Base-by-base conservation (phyloP, 2,888 invertebrate species). In the Drosophila stalkeri region DNA sequence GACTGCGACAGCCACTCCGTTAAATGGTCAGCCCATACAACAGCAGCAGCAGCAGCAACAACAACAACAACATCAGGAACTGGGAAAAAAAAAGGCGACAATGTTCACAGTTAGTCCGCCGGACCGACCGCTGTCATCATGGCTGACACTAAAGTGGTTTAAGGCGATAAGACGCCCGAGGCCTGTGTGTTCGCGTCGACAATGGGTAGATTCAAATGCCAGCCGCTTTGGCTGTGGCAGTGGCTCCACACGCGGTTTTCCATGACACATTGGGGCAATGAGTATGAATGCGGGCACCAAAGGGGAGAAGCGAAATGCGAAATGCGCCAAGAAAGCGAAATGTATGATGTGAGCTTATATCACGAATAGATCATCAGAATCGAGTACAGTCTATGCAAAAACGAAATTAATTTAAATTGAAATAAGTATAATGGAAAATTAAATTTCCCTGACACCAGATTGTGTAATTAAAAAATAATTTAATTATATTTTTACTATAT, bases 61-160 rank as follows among this genome's bases (percentile, higher is more conserved):
- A 27, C 51, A 66, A 52, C 52, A 62, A 65, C 33, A 62, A 56
- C 33, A 56, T 47, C 31, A 44, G 52, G 47, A 51, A 27, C 27
- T 27, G 27, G 33, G 49, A 4, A 6, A 23, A 64, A 75, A 82
- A 79, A 77, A 79, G 79, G 80, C 89, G 83, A 81, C 82, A 85
- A 83, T 85, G 81, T 81, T 79, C 80, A 83, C 88, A 83, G 79
- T 79, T 69, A 65, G 82, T 49, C 57, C 61, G 56, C 56, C n/a
- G 69, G 70, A 66, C 60, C 75, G 88, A 91, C 91, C 91, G 92
- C 91, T 91, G 91, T 91, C 91, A 91, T 81, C 91, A 81, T 72
- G 86, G 82, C 90, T 91, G 92, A 91, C 91, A 92, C 90, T 82
- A 90, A 92, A 91, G 91, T 91, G 92, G 90, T 91, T 91, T 90